phyloP scores from a whole-genome alignment of 1,140 invertebrate genomes.

The Propsilocerus akamusi region DNA sequence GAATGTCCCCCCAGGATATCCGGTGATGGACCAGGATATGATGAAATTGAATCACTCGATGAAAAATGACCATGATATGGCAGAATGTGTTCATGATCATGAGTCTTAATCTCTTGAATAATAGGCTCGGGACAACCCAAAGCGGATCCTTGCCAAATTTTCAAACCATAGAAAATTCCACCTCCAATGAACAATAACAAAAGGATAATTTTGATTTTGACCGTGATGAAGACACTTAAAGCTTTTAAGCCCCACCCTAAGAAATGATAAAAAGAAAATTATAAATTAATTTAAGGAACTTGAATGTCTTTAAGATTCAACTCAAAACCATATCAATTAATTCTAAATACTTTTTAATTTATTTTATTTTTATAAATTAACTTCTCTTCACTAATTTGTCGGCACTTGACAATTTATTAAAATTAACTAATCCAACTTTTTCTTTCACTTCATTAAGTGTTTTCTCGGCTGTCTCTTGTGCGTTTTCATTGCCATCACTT shows the following conservation, averaged over 20 bases:
- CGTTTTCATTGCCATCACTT: conserved; percentile 45
- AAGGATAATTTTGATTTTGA: not conserved
- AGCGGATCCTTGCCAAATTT: not conserved
- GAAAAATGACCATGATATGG: not conserved
- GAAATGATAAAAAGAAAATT: not conserved
- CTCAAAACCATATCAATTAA: not conserved
- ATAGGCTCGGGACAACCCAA: not conserved
- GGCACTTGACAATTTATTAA: conserved; percentile 4
- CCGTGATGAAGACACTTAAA: not conserved
- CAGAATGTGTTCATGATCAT: not conserved
- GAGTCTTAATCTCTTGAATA: not conserved
- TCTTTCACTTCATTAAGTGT: conserved; percentile 49
- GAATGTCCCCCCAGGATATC: not conserved
- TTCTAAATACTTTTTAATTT: not conserved
- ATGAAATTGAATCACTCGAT: not conserved
- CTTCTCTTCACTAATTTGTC: not conserved
- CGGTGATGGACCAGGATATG: not conserved
- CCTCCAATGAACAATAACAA: not conserved
- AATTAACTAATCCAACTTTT: conserved; percentile 35
- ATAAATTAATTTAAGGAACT: conserved; percentile 2
- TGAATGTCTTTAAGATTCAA: not conserved
- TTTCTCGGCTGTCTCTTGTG: conserved; percentile 39
- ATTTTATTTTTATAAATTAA: not conserved
- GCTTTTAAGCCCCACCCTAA: not conserved
- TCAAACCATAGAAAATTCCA: not conserved